Evolutionary conservation across 2,797 vertebrate species (phyloP).

Genomic region (Serranus cabrilla): DNA sequence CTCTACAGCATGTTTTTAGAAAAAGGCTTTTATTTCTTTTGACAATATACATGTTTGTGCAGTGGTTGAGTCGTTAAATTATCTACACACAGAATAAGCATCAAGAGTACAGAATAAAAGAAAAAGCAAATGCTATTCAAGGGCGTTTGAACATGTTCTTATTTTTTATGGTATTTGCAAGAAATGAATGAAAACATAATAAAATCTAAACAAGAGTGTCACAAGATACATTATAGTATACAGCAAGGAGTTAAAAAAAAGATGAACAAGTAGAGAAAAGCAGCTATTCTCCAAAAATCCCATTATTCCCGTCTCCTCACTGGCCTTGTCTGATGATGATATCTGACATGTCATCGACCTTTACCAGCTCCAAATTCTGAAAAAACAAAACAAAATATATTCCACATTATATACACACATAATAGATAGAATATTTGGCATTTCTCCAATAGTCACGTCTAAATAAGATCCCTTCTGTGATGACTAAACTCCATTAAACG

Average conservation of each 20-base stretch:
- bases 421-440: background rate
- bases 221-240: constrained; percentile 13
- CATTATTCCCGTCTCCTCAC: constrained; percentile 60
- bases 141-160: background rate
- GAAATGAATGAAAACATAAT: constrained; percentile 7
- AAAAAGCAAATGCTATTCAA: background rate
- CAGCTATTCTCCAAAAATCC: background rate
- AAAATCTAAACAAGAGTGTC: background rate
- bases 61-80: constrained; percentile 15
- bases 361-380: constrained; percentile 92
- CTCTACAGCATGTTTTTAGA: background rate
- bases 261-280: background rate
- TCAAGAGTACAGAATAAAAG: constrained; percentile 27
- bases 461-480: background rate
- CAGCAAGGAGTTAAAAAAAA: constrained; percentile 31
- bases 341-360: constrained; percentile 92
- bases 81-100: constrained; percentile 45
- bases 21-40: constrained; percentile 67
- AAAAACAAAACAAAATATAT: constrained; percentile 16
- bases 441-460: background rate
- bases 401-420: background rate
- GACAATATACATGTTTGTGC: constrained; percentile 55
- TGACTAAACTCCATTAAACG: no score
- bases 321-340: constrained; percentile 89
- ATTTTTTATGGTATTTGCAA: background rate